A percentile compares a stretch with the other conserved stretches of the same genome.
Conservation (phyloP, 2,113 vertebrate genomes). For the Emydocephalus ijimae region DNA sequence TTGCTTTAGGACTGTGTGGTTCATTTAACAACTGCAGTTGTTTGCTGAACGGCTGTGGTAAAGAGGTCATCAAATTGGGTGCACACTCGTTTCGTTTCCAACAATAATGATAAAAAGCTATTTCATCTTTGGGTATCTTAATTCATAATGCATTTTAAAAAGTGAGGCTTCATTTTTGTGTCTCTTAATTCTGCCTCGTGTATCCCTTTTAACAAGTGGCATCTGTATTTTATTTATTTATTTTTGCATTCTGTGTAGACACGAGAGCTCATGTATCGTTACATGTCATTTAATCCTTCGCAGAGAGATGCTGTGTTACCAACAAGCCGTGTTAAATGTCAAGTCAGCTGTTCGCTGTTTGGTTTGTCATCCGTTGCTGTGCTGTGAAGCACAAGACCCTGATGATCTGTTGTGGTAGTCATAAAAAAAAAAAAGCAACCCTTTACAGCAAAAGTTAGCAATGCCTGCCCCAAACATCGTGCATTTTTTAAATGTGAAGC, state of each 20-base stretch:
- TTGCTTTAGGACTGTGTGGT: background rate
- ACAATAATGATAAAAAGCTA: no score
- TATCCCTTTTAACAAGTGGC: background rate
- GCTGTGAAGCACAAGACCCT: background rate
- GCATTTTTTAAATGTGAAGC: background rate
- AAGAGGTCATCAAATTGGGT: background rate
- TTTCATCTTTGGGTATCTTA: no score
- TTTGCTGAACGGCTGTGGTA: background rate
- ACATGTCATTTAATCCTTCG: background rate
- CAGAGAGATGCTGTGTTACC: background rate
- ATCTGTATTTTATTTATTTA: background rate
- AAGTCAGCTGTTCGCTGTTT: background rate
- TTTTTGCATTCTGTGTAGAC: background rate
- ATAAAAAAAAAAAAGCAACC: background rate
- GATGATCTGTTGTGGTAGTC: background rate
- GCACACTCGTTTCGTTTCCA: background rate
- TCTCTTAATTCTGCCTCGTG: background rate
- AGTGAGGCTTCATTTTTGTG: background rate
- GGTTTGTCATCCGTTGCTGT: fast-evolving
- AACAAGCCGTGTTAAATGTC: background rate
- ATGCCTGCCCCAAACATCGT: background rate
- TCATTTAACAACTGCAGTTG: background rate
- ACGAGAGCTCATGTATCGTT: background rate
- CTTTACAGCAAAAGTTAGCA: background rate
- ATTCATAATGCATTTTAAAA: no score